phyloP scores from a whole-genome alignment of 2,113 vertebrate genomes.

The Mastomys coucha region DNA sequence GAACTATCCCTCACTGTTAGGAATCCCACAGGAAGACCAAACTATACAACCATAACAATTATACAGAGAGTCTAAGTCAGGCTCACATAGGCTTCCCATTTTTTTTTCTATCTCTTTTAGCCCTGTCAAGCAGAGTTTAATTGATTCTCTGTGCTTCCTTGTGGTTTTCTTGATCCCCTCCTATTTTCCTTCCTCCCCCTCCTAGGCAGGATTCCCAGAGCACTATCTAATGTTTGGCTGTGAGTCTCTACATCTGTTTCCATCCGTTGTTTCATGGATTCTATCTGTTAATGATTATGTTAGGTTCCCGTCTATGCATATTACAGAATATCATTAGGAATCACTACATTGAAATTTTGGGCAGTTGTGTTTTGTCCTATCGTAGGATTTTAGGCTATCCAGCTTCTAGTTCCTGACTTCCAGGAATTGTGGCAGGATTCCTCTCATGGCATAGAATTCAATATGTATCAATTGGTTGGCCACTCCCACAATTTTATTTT shows the following conservation, averaged over 20 bases:
- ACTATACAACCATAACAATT: not conserved
- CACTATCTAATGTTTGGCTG: not conserved
- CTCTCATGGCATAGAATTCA: not conserved
- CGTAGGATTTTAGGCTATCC: not conserved
- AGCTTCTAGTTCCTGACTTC: not conserved
- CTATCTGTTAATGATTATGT: not conserved
- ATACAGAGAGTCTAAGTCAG: not conserved
- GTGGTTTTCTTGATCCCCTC: not conserved
- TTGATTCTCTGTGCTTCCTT: not conserved
- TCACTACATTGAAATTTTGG: not conserved
- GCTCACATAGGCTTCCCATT: not conserved
- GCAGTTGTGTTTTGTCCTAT: not conserved
- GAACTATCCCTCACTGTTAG: not conserved
- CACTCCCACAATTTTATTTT: not conserved
- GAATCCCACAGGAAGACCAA: not conserved
- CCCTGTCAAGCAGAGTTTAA: not conserved
- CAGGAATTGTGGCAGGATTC: not conserved
- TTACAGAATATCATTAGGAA: not conserved
- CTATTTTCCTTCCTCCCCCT: not conserved
- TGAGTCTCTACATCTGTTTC: not conserved
- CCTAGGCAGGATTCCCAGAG: not conserved
- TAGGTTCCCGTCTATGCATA: not conserved
- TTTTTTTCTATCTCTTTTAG: not conserved
- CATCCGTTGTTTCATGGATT: not conserved
- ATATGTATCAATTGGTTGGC: not conserved